These are phyloP conservation scores for Temnopleurus reevesii DNA, from an alignment of 53 echinoderm and acorn worm genomes.

Conservation along the genomic window DNA sequence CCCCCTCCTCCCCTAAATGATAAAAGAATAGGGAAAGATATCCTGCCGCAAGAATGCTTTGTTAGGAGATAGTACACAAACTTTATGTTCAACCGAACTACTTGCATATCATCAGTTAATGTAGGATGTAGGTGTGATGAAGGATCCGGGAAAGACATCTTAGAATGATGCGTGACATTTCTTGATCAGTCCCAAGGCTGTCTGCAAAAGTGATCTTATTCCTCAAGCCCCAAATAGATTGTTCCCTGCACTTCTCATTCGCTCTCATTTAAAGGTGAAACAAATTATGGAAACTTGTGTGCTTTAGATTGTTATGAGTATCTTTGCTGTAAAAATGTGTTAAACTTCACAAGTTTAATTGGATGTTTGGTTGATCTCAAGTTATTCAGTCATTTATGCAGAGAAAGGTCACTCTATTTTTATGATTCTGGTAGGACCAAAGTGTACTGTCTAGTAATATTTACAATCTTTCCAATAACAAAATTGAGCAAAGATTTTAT, in stretches of 20 bases:
- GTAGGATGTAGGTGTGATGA: constrained; percentile 10
- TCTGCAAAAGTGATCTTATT: constrained; percentile 30
- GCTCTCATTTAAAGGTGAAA: neutral
- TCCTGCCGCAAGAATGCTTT: neutral
- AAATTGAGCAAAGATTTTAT: too few species aligned
- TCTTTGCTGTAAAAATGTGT: too few species aligned
- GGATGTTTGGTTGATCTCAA: too few species aligned
- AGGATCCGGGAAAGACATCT: constrained; percentile 36
- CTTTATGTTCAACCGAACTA: neutral
- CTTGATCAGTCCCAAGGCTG: constrained; percentile 40
- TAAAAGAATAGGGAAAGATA: too few species aligned
- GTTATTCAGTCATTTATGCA: too few species aligned
- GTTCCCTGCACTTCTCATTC: neutral
- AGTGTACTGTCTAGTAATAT: too few species aligned
- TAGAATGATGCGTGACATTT: constrained; percentile 39
- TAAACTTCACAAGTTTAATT: too few species aligned
- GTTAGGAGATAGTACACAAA: neutral
- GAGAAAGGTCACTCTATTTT: too few species aligned
- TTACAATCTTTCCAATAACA: too few species aligned
- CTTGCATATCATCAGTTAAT: neutral
- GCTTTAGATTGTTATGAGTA: too few species aligned
- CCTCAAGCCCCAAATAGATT: neutral
- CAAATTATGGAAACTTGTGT: neutral
- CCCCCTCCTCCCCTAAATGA: too few species aligned
- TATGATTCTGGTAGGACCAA: too few species aligned